These are phyloP conservation scores for Operophtera brumata DNA, from an alignment of 2,888 invertebrate genomes.

Conservation along the genomic window DNA sequence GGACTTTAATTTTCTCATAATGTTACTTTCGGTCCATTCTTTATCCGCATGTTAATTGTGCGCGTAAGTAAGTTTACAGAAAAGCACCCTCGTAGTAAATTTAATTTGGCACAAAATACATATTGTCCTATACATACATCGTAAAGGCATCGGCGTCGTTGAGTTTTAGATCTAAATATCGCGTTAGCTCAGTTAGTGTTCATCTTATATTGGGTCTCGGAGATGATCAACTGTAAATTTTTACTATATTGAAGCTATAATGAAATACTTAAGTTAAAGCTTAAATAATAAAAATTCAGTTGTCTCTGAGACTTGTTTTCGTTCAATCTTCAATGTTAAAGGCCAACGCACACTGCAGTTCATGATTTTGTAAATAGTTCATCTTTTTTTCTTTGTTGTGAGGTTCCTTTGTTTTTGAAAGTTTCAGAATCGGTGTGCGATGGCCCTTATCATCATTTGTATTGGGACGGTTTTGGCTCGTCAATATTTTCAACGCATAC, in stretches of 20 bases:
- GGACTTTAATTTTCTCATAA: too few relatives aligned
- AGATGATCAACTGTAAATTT: neutral
- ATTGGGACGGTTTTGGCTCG: slow-evolving; percentile 46
- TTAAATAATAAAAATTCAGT: neutral
- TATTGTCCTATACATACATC: too few relatives aligned
- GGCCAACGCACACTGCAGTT: slow-evolving; percentile 15
- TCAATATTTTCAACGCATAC: slow-evolving; percentile 18
- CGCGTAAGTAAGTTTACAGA: too few relatives aligned
- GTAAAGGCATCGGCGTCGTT: too few relatives aligned
- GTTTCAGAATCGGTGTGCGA: slow-evolving; percentile 14
- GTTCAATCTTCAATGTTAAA: slow-evolving; percentile 10
- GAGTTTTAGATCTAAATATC: too few relatives aligned
- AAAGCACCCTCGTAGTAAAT: too few relatives aligned
- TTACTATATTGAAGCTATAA: neutral
- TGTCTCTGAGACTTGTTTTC: slow-evolving; percentile 6
- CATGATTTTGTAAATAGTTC: slow-evolving; percentile 10
- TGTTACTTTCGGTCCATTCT: too few relatives aligned
- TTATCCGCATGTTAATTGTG: too few relatives aligned
- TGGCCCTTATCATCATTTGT: slow-evolving; percentile 18
- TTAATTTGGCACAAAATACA: too few relatives aligned
- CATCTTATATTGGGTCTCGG: neutral
- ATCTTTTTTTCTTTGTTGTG: neutral
- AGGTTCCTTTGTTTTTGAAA: slow-evolving; percentile 1
- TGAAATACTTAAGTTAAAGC: neutral
- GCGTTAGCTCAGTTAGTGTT: slow-evolving; percentile 1